Conservation (phyloP, 2,113 vertebrate genomes). For the Egretta garzetta region DNA sequence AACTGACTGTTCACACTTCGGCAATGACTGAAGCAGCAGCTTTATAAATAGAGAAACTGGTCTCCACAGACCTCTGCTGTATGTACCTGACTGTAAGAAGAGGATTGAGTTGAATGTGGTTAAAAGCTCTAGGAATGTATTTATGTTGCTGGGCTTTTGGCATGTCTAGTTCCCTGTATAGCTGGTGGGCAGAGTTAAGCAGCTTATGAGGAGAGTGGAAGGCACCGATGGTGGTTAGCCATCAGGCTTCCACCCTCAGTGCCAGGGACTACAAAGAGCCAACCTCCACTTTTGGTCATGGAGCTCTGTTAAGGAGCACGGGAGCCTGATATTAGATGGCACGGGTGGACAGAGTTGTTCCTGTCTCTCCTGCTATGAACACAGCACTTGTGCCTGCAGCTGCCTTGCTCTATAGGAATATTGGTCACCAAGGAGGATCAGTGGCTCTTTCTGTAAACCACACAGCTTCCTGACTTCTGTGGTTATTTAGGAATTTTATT, state of each 20-base stretch:
- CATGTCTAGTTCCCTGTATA: not conserved
- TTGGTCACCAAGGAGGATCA: not conserved
- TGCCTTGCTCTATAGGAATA: not conserved
- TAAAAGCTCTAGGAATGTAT: not conserved
- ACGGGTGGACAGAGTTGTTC: not conserved
- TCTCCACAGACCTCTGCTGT: not conserved
- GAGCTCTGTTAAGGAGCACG: not conserved
- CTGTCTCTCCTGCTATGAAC: not conserved
- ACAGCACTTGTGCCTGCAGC: not conserved
- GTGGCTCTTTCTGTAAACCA: not conserved
- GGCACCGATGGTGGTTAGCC: not conserved
- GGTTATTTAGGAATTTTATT: not conserved
- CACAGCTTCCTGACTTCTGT: not conserved
- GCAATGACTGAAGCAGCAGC: not conserved
- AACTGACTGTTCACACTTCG: not conserved
- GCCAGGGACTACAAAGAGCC: not conserved
- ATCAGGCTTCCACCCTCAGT: not conserved
- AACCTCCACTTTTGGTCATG: accelerated
- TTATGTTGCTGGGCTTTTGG: not conserved
- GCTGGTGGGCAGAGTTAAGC: not conserved
- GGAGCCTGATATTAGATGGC: not conserved
- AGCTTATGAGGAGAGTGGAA: not conserved
- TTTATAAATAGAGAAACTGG: not conserved
- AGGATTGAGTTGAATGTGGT: not conserved
- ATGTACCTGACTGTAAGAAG: not conserved